Conservation (phyloP, 2,113 vertebrate genomes). For the Caretta caretta region DNA sequence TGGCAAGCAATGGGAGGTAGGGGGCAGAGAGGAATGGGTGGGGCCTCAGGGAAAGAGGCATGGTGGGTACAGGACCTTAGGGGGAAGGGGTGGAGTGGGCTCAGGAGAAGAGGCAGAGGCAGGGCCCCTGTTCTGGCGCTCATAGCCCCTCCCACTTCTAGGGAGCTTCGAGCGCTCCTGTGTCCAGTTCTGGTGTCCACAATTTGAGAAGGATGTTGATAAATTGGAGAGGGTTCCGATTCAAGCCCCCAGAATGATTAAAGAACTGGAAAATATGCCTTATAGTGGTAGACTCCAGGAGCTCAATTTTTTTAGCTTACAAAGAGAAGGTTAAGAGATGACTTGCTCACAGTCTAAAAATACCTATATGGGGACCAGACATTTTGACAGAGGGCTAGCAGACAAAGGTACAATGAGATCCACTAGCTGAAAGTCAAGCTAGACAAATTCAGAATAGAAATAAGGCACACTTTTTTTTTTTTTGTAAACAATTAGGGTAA, state of each 20-base stretch:
- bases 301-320: neutral
- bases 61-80: no score
- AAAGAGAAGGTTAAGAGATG: no score
- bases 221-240: neutral
- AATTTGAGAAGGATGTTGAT: neutral
- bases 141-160: no score
- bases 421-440: neutral
- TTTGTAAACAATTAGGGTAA: neutral
- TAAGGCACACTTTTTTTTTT: neutral
- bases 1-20: no score
- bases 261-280: neutral
- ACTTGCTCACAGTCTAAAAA: no score
- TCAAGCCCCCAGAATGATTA: neutral
- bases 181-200: neutral
- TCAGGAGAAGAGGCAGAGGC: no score
- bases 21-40: no score
- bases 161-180: no score
- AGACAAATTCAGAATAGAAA: neutral
- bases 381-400: no score
- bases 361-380: neutral
- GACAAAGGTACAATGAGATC: neutral
- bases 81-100: no score
- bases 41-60: no score
- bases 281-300: neutral
- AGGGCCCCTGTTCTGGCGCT: no score